Percentiles rank a stretch among this genome's conserved stretches.
Conservation (phyloP, 1,140 invertebrate species). For the honey bee (Apis mellifera) region Amel_HAv3.1 CM009937.2:10050501-10051000, state of each 20-base stretch:
- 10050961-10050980: too few relatives aligned
- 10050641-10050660: neutral
- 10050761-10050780: too few relatives aligned
- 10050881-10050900: neutral
- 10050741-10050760: too few relatives aligned
- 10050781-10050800: too few relatives aligned
- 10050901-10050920: neutral
- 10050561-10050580: constrained; percentile 17
- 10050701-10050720: neutral
- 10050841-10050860: neutral
- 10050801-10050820: neutral
- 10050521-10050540: neutral
- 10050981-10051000: too few relatives aligned
- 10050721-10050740: neutral
- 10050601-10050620: constrained; percentile 1
- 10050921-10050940: neutral
- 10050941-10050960: too few relatives aligned
- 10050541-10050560: constrained; percentile 21
- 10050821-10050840: neutral
- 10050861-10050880: neutral
- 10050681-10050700: neutral
- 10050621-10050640: constrained; percentile 16
- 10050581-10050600: neutral
- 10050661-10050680: neutral
- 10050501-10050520: constrained; percentile 10